A percentile compares a stretch with the other conserved stretches of the same genome.
phyloP scores from a whole-genome alignment of 2,888 invertebrate genomes.

The Eupithecia abbreviata region DNA sequence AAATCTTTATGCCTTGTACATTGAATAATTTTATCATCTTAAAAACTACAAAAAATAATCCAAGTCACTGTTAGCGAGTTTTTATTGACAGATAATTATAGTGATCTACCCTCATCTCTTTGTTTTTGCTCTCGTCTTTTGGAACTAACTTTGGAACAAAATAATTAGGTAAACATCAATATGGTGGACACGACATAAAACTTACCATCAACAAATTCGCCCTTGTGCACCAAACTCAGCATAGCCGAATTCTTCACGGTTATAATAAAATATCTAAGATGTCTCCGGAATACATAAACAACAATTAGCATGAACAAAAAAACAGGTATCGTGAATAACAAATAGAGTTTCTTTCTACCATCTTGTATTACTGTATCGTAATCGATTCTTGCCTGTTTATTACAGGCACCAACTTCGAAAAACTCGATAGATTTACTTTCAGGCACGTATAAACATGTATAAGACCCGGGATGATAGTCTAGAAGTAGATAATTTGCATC shows the following conservation, averaged over 20 bases:
- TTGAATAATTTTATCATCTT: no score
- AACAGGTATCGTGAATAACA: constrained; percentile 55
- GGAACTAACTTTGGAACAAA: no score
- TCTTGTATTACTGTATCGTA: constrained; percentile 44
- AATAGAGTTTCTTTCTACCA: constrained; percentile 47
- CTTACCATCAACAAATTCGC: constrained; percentile 64
- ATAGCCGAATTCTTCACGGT: constrained; percentile 84
- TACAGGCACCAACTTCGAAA: constrained; percentile 52
- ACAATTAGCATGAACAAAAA: constrained; percentile 53
- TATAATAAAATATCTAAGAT: constrained; percentile 84
- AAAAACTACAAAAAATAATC: no score
- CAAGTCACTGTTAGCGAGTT: no score
- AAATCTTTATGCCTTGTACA: no score
- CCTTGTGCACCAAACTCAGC: constrained; percentile 80
- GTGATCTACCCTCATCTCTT: no score
- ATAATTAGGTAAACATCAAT: no score
- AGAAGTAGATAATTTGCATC: constrained; percentile 57
- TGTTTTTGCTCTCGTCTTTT: no score
- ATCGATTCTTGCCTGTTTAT: constrained; percentile 39
- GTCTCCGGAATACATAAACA: constrained; percentile 70
- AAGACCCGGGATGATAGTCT: constrained; percentile 54
- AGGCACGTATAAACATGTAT: constrained; percentile 56
- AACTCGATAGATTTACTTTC: constrained; percentile 52
- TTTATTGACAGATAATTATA: no score
- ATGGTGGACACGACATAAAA: constrained; percentile 20